Evolutionary conservation across 2,113 vertebrate genomes (phyloP).

Genomic region (Hyaena hyaena): DNA sequence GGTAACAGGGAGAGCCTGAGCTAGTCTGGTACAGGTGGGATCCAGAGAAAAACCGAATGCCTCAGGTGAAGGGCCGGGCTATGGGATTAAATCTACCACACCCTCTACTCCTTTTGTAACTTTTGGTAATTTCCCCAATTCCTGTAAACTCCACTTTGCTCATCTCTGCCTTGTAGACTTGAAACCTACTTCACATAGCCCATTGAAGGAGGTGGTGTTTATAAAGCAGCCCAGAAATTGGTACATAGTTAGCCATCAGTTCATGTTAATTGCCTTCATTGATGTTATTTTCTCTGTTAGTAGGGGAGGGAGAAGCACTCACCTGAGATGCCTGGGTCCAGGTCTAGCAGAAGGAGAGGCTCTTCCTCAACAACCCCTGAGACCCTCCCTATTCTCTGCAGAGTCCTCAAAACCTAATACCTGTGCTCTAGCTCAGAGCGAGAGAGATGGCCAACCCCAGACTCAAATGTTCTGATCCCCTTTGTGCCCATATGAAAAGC

Average conservation of each 20-base stretch:
- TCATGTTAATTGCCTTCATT: background rate
- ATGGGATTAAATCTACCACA: background rate
- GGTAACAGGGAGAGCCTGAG: rapidly evolving
- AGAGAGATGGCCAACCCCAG: background rate
- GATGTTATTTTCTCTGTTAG: background rate
- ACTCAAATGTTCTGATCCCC: background rate
- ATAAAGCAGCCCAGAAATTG: background rate
- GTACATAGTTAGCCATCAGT: background rate
- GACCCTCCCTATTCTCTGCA: background rate
- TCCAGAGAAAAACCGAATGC: background rate
- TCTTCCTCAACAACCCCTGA: background rate
- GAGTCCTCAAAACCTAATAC: background rate
- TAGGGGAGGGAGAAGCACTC: background rate
- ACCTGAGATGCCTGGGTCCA: background rate
- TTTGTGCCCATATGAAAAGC: background rate
- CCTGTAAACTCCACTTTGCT: background rate
- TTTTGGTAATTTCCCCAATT: background rate
- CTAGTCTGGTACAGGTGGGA: rapidly evolving
- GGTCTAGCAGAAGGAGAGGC: too few relatives aligned
- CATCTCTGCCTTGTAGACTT: background rate
- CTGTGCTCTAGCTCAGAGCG: background rate
- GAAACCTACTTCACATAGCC: background rate
- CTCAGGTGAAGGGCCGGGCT: rapidly evolving
- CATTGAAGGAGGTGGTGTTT: background rate
- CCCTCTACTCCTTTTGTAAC: background rate